Conservation (phyloP, 1,140 invertebrate genomes). For the Drosophila truncata region DNA sequence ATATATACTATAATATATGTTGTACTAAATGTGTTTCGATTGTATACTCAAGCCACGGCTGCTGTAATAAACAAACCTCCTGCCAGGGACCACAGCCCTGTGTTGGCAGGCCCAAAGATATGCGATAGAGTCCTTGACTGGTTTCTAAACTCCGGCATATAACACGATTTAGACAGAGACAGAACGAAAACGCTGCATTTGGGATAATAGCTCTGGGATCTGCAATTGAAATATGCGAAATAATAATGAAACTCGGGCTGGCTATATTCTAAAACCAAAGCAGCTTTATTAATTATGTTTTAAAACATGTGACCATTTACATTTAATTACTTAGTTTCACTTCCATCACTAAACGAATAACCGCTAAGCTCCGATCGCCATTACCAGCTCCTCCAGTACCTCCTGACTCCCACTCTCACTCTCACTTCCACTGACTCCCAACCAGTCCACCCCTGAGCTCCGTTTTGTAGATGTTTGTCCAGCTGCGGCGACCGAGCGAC, state of each 20-base stretch:
- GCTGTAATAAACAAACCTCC: slow-evolving; percentile 43
- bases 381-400: not conserved
- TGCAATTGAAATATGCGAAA: no score
- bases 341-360: slow-evolving; percentile 62
- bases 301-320: slow-evolving; percentile 72
- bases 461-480: not conserved
- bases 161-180: no score
- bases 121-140: not conserved
- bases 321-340: slow-evolving; percentile 63
- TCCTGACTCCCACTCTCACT: slow-evolving; percentile 9
- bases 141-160: no score
- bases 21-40: slow-evolving; percentile 29
- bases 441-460: not conserved
- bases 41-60: slow-evolving; percentile 47
- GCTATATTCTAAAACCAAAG: slow-evolving; percentile 58
- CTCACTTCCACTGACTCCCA: slow-evolving; percentile 1
- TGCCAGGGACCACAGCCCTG: slow-evolving; percentile 3
- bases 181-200: no score
- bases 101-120: slow-evolving; percentile 23
- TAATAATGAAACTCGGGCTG: not conserved
- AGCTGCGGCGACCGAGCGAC: slow-evolving; percentile 14
- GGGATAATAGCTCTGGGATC: no score
- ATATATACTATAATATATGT: slow-evolving; percentile 6
- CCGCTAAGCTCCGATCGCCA: slow-evolving; percentile 39
- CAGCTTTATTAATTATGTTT: slow-evolving; percentile 51